These are phyloP conservation scores for Drosophila neotestacea DNA, from an alignment of 2,888 invertebrate genomes.

Conservation along the genomic window DNA sequence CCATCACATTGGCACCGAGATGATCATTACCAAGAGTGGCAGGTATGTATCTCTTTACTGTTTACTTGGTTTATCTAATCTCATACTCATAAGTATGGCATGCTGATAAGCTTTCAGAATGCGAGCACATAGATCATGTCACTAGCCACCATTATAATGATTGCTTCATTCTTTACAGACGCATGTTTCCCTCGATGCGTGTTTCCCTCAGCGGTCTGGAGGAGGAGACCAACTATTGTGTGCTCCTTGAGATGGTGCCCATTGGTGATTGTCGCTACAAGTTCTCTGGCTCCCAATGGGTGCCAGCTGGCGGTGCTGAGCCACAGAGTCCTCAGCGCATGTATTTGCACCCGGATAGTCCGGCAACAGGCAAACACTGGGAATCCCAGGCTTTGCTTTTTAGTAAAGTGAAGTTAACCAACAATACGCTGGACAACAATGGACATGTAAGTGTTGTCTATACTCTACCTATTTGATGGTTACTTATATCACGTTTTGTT, in stretches of 20 bases:
- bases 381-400: constrained; percentile 92
- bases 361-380: constrained; percentile 94
- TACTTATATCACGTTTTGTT: constrained; percentile 38
- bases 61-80: constrained; percentile 52
- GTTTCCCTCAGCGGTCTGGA: constrained; percentile 91
- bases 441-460: constrained; percentile 89
- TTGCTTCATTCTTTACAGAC: constrained; percentile 86
- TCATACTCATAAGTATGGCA: constrained; percentile 11
- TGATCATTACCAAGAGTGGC: constrained; percentile 92
- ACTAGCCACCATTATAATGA: constrained; percentile 35
- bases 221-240: constrained; percentile 91
- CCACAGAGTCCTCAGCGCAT: constrained; percentile 91
- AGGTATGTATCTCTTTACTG: constrained; percentile 86
- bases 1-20: constrained; percentile 90
- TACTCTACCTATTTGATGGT: not conserved
- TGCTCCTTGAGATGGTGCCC: constrained; percentile 91
- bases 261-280: constrained; percentile 91
- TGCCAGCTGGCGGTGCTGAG: constrained; percentile 93
- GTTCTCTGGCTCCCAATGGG: constrained; percentile 94
- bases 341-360: constrained; percentile 94
- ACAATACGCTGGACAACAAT: constrained; percentile 91
- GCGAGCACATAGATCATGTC: constrained; percentile 35
- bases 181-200: constrained; percentile 96
- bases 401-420: constrained; percentile 94
- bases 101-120: constrained; percentile 51